Base-by-base conservation (phyloP, 2,888 invertebrate genomes). In the Embidobia sp. region DNA sequence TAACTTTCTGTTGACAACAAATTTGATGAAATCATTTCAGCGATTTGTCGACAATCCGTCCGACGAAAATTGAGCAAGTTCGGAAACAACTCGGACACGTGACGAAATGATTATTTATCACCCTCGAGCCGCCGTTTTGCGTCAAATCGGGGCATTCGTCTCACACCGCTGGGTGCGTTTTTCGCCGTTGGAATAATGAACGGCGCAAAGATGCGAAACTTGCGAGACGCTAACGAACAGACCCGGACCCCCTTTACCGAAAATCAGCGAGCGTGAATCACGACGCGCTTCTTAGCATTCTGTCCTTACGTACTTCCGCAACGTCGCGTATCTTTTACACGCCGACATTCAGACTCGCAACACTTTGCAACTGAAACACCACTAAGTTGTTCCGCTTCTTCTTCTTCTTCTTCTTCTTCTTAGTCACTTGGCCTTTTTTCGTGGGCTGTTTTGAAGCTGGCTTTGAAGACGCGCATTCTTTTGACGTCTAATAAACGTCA, bases 121-220 rank as follows among this genome's bases (percentile, higher is more conserved):
- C n/a, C n/a, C n/a, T n/a, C n/a, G n/a, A n/a, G n/a, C n/a, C n/a
- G n/a, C n/a, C n/a, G n/a, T n/a, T n/a, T n/a, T n/a, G n/a, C n/a
- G n/a, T n/a, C n/a, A 84, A 88, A 87, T 88, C 87, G 85, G 86
- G 84, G 83, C 86, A 84, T 86, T 87, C 85, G 86, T 86, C 82
- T 81, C 81, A 78, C 67, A 74, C 79, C 80, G 82, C 81, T 83
- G 86, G 85, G 84, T 85, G 84, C 84, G 79, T 85, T 85, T 86
- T 82, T 83, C 82, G 73, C 78, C 74, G 55, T 67, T 77, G 81
- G 80, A 84, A 84, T 83, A 83, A 84, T 80, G 61, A 69, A 42
- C 55, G 51, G 49, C 69, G 57, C 53, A 67, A 72, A 63, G 70
- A 75, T 49, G 64, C 59, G 19, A 57, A 72, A 66, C 59, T 72